Evolutionary conservation across 2,888 invertebrate genomes (phyloP).

Genomic region (Agriopis leucophaearia): DNA sequence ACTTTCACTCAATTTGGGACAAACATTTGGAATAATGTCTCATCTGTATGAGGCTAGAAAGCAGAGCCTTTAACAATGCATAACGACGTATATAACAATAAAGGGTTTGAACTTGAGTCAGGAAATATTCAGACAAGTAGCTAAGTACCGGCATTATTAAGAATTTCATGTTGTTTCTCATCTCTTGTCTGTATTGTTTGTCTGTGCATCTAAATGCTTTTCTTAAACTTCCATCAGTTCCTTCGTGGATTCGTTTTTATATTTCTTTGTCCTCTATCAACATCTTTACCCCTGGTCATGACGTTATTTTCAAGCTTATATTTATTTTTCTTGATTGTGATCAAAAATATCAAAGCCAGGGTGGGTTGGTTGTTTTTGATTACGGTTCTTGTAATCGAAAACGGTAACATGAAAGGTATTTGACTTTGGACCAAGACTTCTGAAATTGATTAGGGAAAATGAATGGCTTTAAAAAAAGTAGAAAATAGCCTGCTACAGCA

Average conservation of each 20-base stretch:
- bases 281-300: background rate
- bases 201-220: background rate
- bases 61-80: constrained; percentile 12
- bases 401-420: too few species aligned
- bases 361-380: too few species aligned
- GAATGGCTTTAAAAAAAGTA: too few species aligned
- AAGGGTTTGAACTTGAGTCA: constrained; percentile 7
- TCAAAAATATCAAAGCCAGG: too few species aligned
- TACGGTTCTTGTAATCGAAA: too few species aligned
- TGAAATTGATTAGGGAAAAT: too few species aligned
- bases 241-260: too few species aligned
- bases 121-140: background rate
- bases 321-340: background rate
- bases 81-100: constrained; percentile 7
- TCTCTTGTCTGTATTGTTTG: background rate
- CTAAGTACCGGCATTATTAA: background rate
- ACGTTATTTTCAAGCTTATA: background rate
- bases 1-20: constrained; percentile 15
- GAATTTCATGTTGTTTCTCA: too few species aligned
- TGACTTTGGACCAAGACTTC: too few species aligned
- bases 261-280: too few species aligned
- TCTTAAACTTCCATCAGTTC: too few species aligned
- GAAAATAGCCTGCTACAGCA: too few species aligned
- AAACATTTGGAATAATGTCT: constrained; percentile 7
- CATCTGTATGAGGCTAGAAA: background rate